Base-by-base conservation (phyloP, 2,888 invertebrate species). In the Troides helena region DNA sequence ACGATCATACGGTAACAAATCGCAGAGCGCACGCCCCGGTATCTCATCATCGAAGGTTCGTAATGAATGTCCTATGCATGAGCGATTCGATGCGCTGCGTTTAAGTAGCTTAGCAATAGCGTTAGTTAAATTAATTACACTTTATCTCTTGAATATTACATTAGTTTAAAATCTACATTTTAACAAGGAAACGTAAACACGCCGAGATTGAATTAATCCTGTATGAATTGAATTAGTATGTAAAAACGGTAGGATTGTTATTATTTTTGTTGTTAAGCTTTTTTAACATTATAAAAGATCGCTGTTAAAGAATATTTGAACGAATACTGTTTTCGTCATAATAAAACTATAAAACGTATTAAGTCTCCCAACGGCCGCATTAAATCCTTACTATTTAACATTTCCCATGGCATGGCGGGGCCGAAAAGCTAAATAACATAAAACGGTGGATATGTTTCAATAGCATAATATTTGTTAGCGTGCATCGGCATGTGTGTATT, bases 1-100 rank as follows among this genome's bases (percentile, higher is more conserved):
- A 79, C 77, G 70, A 77, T 78, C 76, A 78, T 78, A 83, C 80
- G 78, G 81, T 81, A 84, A 84, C 70, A 76, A 77, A 72, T 53
- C 62, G 64, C 53, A 65, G 68, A 64, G 62, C 69, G 67, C 70
- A 36, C 43, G 70, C 59, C 39, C 21, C 53, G 67, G 30, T 70
- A 70, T 63, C 70, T 70, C 67, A 67, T 67, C 63, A 70, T 67
- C 63, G 69, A 66, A 69, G 65, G 65, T 66, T n/a, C 60, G 36
- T 62, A 66, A 66, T 69, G 53, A 70, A 70, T 63, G 67, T 63
- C 59, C 53, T 21, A 60, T 59, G 70, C 70, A 64, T 70, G 67
- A 70, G 70, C 43, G 62, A 67, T 39, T 70, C n/a, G 17, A 63
- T 56, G 36, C 62, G 65, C 43, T 43, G 50, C 58, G 43, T 63